These are phyloP conservation scores for Monochamus saltuarius DNA, from an alignment of 1,140 invertebrate species.

Conservation along the genomic window DNA sequence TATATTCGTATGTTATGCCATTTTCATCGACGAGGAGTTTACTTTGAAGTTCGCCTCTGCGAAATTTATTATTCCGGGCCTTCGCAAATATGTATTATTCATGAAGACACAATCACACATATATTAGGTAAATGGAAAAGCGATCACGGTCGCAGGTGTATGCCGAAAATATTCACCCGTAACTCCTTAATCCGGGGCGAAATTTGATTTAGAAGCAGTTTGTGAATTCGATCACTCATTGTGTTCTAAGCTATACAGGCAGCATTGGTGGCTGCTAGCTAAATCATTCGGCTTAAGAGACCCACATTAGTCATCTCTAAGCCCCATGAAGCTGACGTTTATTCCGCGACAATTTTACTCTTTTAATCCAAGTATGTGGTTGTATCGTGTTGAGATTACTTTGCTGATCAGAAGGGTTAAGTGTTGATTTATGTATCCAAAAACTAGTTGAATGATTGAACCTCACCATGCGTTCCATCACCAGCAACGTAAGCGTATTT, in stretches of 20 bases:
- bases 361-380: no score
- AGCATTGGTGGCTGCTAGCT: constrained; percentile 15
- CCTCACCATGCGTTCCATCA: no score
- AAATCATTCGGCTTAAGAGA: constrained; percentile 20
- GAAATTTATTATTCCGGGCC: no score
- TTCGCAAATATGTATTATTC: constrained; percentile 35
- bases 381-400: no score
- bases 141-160: constrained; percentile 41
- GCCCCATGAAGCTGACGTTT: constrained; percentile 23
- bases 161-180: constrained; percentile 42
- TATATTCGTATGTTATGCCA: no score
- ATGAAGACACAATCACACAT: constrained; percentile 40
- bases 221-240: constrained; percentile 39
- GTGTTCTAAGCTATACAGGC: constrained; percentile 31
- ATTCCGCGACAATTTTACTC: constrained; percentile 25
- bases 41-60: no score
- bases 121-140: constrained; percentile 43
- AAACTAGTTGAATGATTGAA: no score
- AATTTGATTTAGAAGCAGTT: constrained; percentile 43
- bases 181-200: constrained; percentile 38
- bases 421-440: no score
- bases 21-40: no score
- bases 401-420: no score
- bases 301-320: constrained; percentile 26
- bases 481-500: no score